A percentile compares a stretch with the other conserved stretches of the same genome.
Conservation (phyloP, 2,888 invertebrate species). For the Drosophila quinaria region DNA sequence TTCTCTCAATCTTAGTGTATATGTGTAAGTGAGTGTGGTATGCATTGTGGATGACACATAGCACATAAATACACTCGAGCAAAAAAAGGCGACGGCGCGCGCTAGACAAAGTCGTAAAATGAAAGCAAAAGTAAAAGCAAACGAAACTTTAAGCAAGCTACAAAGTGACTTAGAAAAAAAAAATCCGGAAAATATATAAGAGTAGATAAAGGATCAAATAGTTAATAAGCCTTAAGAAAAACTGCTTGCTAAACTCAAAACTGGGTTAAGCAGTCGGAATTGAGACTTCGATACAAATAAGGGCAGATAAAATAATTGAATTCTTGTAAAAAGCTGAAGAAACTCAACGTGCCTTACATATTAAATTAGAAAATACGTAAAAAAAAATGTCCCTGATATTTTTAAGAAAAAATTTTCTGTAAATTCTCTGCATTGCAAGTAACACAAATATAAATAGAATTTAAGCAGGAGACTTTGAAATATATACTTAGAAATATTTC, state of each 20-base stretch:
- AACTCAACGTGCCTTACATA: background rate
- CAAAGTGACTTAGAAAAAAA: constrained; percentile 23
- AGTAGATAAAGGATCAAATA: constrained; percentile 19
- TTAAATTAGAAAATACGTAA: background rate
- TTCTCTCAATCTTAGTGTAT: background rate
- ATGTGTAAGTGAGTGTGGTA: constrained; percentile 30
- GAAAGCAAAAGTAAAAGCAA: constrained; percentile 21
- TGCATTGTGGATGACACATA: constrained; percentile 75
- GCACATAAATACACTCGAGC: constrained; percentile 71
- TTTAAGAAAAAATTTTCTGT: background rate
- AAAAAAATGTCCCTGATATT: background rate
- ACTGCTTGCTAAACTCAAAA: constrained; percentile 6
- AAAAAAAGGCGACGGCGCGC: constrained; percentile 46
- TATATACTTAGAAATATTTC: too few relatives aligned
- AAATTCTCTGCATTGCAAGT: too few relatives aligned
- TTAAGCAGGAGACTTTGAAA: too few relatives aligned
- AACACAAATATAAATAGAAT: too few relatives aligned
- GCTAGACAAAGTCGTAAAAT: constrained; percentile 65
- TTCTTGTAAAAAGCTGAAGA: background rate
- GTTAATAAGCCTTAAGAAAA: constrained; percentile 24
- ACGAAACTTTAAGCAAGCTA: constrained; percentile 34
- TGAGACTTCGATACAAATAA: constrained; percentile 1
- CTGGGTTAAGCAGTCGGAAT: background rate
- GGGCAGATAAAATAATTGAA: constrained; percentile 10
- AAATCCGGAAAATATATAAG: background rate